A percentile compares a stretch with the other conserved stretches of the same genome.
These are phyloP conservation scores for Volucella inanis DNA, from an alignment of 2,888 invertebrate species.

Conservation along the genomic window DNA sequence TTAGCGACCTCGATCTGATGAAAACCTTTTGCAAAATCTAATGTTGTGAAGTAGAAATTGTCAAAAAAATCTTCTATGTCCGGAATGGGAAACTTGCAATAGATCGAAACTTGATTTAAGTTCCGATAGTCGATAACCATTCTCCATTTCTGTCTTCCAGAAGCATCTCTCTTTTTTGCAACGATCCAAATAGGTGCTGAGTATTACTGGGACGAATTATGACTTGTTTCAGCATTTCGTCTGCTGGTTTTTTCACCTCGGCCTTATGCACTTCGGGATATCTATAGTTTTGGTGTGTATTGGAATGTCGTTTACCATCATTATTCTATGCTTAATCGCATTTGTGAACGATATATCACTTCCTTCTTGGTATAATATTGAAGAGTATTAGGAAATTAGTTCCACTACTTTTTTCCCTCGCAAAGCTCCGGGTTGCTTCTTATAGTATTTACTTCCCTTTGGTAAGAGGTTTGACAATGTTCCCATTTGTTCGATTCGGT, in stretches of 20 bases:
- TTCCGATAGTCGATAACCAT: conserved; percentile 70
- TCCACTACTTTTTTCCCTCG: conserved; percentile 1
- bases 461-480: conserved; percentile 9
- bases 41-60: conserved; percentile 68
- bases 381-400: conserved; percentile 7
- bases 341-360: conserved; percentile 46
- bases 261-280: conserved; percentile 56
- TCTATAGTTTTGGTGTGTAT: conserved; percentile 40
- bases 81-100: conserved; percentile 68
- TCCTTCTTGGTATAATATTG: conserved; percentile 32
- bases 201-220: conserved; percentile 43
- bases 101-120: conserved; percentile 64
- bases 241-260: conserved; percentile 30
- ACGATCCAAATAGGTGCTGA: conserved; percentile 72
- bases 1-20: no score
- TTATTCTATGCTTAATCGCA: conserved; percentile 57
- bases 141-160: conserved; percentile 66
- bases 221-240: conserved; percentile 51
- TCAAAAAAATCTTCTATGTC: conserved; percentile 67
- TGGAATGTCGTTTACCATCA: conserved; percentile 46
- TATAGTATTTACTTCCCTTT: conserved; percentile 14
- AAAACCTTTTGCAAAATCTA: conserved; percentile 67
- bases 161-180: conserved; percentile 67
- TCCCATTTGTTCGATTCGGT: conserved; percentile 23
- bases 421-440: not conserved